phyloP scores from a whole-genome alignment of 2,113 vertebrate genomes.

The Hippocampus zosterae region DNA sequence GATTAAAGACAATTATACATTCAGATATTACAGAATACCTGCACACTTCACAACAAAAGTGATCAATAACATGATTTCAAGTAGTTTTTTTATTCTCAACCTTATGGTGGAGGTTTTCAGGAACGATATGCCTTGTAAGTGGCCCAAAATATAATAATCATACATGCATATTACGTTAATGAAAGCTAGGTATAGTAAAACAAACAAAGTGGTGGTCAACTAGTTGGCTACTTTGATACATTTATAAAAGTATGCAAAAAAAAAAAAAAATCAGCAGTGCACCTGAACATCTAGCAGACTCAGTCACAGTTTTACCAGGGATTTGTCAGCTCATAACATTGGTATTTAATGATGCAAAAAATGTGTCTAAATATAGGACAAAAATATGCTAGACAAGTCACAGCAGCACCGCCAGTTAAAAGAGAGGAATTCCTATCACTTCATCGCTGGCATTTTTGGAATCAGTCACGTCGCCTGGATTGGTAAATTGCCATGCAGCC shows the following conservation, averaged over 20 bases:
- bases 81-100: neutral
- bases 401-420: constrained; percentile 23
- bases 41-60: neutral
- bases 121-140: too few relatives aligned
- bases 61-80: neutral
- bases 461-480: constrained; percentile 65
- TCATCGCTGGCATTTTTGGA: constrained; percentile 58
- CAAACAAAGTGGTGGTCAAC: neutral
- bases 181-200: neutral
- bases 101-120: too few relatives aligned
- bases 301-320: neutral
- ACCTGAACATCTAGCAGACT: neutral
- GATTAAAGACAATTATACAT: neutral
- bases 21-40: neutral
- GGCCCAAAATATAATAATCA: too few relatives aligned
- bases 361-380: constrained; percentile 13
- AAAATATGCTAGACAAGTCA: constrained; percentile 29
- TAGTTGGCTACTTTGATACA: neutral
- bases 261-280: neutral
- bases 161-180: too few relatives aligned
- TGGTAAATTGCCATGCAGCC: constrained; percentile 71
- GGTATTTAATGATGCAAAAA: constrained; percentile 4
- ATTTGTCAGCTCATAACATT: constrained; percentile 15
- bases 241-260: neutral
- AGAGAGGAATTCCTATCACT: constrained; percentile 34